These are phyloP conservation scores for Diorhabda sublineata DNA, from an alignment of 1,140 invertebrate species.

Conservation along the genomic window DNA sequence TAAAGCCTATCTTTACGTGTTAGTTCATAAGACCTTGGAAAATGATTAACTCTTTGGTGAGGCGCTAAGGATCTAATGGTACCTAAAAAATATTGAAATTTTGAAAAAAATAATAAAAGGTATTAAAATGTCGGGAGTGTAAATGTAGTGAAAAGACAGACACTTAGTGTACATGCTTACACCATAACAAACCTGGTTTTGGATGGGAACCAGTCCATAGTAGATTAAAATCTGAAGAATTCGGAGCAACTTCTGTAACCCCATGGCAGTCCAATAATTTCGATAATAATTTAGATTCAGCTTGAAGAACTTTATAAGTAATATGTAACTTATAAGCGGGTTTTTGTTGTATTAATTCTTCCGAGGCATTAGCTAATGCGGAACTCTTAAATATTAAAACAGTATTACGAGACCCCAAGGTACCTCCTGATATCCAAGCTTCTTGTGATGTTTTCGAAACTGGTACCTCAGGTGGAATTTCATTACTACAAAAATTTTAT, in stretches of 20 bases:
- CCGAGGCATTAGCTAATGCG: slow-evolving; percentile 49
- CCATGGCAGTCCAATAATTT: slow-evolving; percentile 72
- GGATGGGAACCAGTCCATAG: slow-evolving; percentile 89
- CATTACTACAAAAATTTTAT: slow-evolving; percentile 15
- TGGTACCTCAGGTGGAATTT: slow-evolving; percentile 18
- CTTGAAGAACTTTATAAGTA: slow-evolving; percentile 75
- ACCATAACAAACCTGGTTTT: slow-evolving; percentile 64
- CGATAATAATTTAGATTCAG: slow-evolving; percentile 72
- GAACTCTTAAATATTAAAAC: slow-evolving; percentile 56
- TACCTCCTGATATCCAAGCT: slow-evolving; percentile 53
- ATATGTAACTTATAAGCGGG: slow-evolving; percentile 71
- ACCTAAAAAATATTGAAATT: slow-evolving; percentile 25
- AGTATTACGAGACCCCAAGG: slow-evolving; percentile 51
- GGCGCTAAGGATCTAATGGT: slow-evolving; percentile 71
- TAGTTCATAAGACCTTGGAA: slow-evolving; percentile 90
- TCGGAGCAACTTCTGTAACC: slow-evolving; percentile 58
- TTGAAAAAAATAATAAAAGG: too few species aligned
- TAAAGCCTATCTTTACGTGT: slow-evolving; percentile 91
- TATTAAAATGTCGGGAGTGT: too few species aligned
- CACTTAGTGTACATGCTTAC: neutral
- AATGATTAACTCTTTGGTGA: slow-evolving; percentile 91
- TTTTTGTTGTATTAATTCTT: slow-evolving; percentile 46
- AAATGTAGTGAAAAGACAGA: neutral
- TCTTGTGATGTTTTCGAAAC: slow-evolving; percentile 27
- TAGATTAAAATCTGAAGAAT: slow-evolving; percentile 76